Evolutionary conservation across 2,888 invertebrate species (phyloP), one percentile per base, ranked within the genome.

Genomic region (Hirudinaria manillensis): DNA sequence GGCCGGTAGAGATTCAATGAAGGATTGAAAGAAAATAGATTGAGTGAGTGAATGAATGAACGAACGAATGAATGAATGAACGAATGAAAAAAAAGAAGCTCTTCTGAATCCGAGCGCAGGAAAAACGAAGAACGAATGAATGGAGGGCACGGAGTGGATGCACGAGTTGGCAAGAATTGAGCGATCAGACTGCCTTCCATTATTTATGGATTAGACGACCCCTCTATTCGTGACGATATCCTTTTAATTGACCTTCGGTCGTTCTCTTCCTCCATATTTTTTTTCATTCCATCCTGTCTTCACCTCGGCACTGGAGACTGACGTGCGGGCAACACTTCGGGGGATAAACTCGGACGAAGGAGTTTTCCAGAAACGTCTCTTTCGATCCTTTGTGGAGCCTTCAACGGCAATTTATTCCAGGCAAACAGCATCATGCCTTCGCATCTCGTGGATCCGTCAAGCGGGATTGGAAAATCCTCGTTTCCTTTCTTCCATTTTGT

Each of bases 11-110:
- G 13, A 45, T 45, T 45, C 4, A 70, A 36, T 21, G 70, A 70
- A 24, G 70, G 70, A 70, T 29, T n/a, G 45, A 70, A 34, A 36
- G 70, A 70, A 3, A 34, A 34, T 29, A 10, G 32, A 34, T 29
- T 68, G 68, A 34, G 32, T 68, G 68, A 34, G 32, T 19, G 68
- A 21, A 68, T 66, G 66, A 34, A 68, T 19, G 68, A 27, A 68
- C 32, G 55, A 32, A 73, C 56, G 61, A 36, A 61, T 73, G 66
- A 36, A 73, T 61, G 73, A 29, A 72, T 71, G 53, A n/a, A 56
- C 16, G 24, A n/a, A 56, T 72, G 27, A 27, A 68, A 29, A 29
- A 34, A 34, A 10, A 32, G 68, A 68, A 10, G 34, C 29, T 29
- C 32, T 21, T 27, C 7, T 68, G 34, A 21, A 68, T 19, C 13